These are phyloP conservation scores for Nyctereutes procyonoides DNA, from an alignment of 2,113 vertebrate genomes.

Conservation along the genomic window DNA sequence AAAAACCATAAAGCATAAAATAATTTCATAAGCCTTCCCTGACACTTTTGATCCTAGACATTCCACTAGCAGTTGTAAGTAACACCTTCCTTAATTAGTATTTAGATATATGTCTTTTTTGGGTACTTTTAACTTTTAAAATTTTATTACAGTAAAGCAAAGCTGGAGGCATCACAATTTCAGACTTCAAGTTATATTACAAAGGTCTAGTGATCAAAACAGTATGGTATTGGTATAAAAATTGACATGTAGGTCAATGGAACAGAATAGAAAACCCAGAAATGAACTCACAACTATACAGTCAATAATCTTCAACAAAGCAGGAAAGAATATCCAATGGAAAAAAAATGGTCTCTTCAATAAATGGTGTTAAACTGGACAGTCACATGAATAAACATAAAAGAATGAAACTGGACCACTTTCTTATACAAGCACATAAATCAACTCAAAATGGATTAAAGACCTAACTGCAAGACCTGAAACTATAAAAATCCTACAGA, in stretches of 20 bases:
- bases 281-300: neutral
- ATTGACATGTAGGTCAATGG: neutral
- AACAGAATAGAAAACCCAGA: neutral
- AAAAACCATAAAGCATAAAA: neutral
- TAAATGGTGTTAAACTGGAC: neutral
- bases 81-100: neutral
- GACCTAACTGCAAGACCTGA: neutral
- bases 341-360: neutral
- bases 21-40: neutral
- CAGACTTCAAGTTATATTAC: neutral
- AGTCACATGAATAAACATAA: neutral
- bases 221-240: neutral
- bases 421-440: neutral
- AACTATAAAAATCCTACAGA: neutral
- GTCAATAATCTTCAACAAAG: neutral
- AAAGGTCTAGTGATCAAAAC: neutral
- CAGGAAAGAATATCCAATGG: neutral
- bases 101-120: neutral
- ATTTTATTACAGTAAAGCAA: neutral
- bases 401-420: neutral
- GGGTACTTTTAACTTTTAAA: neutral
- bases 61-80: conserved; percentile 22
- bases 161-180: neutral
- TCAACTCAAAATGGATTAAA: neutral
- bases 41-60: neutral